These are phyloP conservation scores for Argyra leucocephala DNA, from an alignment of 2,888 invertebrate species.

Conservation along the genomic window DNA sequence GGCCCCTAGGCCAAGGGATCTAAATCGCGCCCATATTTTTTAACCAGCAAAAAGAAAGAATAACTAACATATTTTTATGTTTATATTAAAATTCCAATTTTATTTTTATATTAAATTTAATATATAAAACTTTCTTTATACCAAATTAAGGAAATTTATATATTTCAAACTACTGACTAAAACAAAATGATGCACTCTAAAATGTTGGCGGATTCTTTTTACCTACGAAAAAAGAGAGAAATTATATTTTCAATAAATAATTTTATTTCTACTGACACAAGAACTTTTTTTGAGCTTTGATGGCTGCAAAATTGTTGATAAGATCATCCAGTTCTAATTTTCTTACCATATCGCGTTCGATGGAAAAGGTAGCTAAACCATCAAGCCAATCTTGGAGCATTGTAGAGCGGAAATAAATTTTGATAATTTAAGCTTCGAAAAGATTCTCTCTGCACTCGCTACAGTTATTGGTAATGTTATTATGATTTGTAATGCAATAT, in stretches of 20 bases:
- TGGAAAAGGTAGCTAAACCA: conserved; percentile 14
- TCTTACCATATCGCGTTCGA: conserved; percentile 12
- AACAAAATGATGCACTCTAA: no score
- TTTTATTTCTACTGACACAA: conserved; percentile 9
- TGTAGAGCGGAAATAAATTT: conserved; percentile 12
- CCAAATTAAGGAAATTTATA: no score
- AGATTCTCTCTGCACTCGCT: conserved; percentile 11
- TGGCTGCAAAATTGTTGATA: conserved; percentile 15
- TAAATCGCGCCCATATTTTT: no score
- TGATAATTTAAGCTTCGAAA: conserved; percentile 12
- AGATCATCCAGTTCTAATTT: conserved; percentile 13
- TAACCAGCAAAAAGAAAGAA: no score
- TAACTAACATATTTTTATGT: no score
- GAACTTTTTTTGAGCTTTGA: conserved; percentile 13
- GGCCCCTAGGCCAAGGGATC: no score
- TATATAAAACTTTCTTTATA: no score
- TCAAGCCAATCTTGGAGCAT: conserved; percentile 15
- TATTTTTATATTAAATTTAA: no score
- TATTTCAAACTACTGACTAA: no score
- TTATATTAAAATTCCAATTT: no score
- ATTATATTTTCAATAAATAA: conserved; percentile 10
- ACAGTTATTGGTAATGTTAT: conserved; percentile 11
- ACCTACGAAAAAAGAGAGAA: conserved; percentile 10
- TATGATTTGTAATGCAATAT: conserved; percentile 10
- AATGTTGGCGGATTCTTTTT: no score